Base-by-base conservation (phyloP, 2,797 vertebrate genomes). In the Pangasius sanitwongsei region DNA sequence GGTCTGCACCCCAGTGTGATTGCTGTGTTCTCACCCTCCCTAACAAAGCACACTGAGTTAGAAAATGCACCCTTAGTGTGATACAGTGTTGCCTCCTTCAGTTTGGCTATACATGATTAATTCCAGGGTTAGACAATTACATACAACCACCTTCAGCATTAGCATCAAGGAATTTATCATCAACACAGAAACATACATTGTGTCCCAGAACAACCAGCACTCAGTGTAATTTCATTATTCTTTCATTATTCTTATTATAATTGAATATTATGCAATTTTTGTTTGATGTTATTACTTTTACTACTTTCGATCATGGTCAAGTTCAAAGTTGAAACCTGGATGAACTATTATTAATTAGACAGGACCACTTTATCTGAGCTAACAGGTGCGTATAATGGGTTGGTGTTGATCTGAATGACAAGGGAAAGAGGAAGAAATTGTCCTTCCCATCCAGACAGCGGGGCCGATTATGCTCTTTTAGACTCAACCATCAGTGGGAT, bases 11-110 rank as follows among this genome's bases (percentile, higher is more conserved):
- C n/a, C n/a, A 70, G 65, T 37, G 48, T 69, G 48, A 70, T 1
- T 8, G 31, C 83, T 67, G 82, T 83, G 81, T 44, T 63, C 81
- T 83, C 81, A 63, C 37, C 37, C 63, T 13, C 63, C 16, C 28
- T 53, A 50, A 37, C 44, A 70, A 55, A 50, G 44, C 63, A 67
- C 65, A 85, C 11, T 0, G 41, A 70, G 48, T 6, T 53, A 9
- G 48, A 55, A 70, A 69, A 67, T 34, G 48, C 20, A 6, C 63
- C 8, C 65, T 70, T 50, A 67, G 25, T 50, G 44, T 84, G 28
- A 67, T n/a, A 5, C 31, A 44, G 20, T 67, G 28, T 12, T 84
- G 41, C 41, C 25, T 28, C 13, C 61, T 65, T n/a, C 28, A 20
- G 23, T n/a, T 3, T 28, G 41, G 57, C 13, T 28, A 2, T 48